Evolutionary conservation across 2,888 invertebrate species (phyloP), one percentile per base, ranked within the genome.

Genomic region (Drosophila mulleri): DNA sequence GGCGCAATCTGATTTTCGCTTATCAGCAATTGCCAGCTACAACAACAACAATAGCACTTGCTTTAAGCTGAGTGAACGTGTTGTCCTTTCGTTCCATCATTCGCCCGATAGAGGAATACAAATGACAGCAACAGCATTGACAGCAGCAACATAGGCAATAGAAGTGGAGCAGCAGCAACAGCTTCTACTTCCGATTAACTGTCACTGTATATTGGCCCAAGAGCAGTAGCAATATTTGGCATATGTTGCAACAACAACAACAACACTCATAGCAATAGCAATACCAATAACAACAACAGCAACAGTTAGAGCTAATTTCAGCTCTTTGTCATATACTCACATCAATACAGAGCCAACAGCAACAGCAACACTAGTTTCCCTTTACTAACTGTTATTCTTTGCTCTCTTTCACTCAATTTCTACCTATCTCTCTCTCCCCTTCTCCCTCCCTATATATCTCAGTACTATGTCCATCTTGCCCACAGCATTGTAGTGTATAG

Each of bases 101-200:
- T 2, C 7, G 48, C 6, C 48, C 18, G 32, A 18, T 32, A 20
- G 32, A 50, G 50, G 12, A 29, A 29, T 48, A 32, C n/a, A 7
- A 50, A 12, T 50, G 48, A 50, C 53, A 39, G 39, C 53, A 53
- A n/a, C 53, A 39, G 14, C 11, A 37, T 23, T 11, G 12, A 29
- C 54, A 54, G 29, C 54, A 29, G 18, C 54, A 41, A 12, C 54
- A 53, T 52, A 0, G 26, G 23, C 45, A 11, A 50, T 9, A 8
- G 16, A 26, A 20, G n/a, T 14, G 39, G 26, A 29, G 37, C 18
- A 52, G 14, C 20, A 35, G 18, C 20, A 44, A 11, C 20, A 16
- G 2, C 23, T 2, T 5, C 47, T 1, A 29, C 48, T 48, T 26
- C 29, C 29, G 48, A 2, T 9, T n/a, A n/a, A 11, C 48, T 48